Base-by-base conservation (phyloP, 1,140 invertebrate species). In the Brachionus asplanchnoidis region DNA sequence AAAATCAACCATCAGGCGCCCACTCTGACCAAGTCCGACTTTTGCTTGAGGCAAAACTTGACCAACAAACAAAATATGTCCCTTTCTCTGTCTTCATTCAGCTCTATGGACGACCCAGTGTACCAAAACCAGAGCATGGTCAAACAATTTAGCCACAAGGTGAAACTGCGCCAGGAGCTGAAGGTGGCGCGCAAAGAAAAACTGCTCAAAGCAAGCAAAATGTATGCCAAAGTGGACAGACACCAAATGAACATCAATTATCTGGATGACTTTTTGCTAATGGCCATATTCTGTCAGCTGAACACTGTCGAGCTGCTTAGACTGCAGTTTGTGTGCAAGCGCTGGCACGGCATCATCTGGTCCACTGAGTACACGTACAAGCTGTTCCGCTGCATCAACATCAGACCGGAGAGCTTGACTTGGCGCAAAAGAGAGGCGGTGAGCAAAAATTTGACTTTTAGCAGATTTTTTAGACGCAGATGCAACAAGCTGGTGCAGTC, bases 311-410 rank as follows among this genome's bases (percentile, higher is more conserved):
- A 77, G 2, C 42, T 46, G 23, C 26, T 77, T 1, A 77, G 11
- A 40, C 32, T 77, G 12, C 73, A 77, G 28, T 77, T 77, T 77
- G 73, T 77, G 12, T 77, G 73, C 32, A 77, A 77, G 32, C 17
- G 73, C 12, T 77, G 73, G 73, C 26, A 77, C 46, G 2, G 17
- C 5, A 77, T 77, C 7, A 50, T 77, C 23, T 77, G 73, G 73
- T 77, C 44, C 20, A 53, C 42, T 20, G 73, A 77, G 44, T 77
- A 50, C n/a, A 77, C 73, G 11, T 77, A 77, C 26, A 77, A 77
- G 46, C 46, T 77, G 7, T 77, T 77, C 6, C 11, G 26, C 11
- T 26, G 7, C 12, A 77, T 77, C 23, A 20, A 53, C 17, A 77
- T 77, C 2, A 28, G 11, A 26, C 0, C 17, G 2, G 73, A 77